Evolutionary conservation across 2,888 invertebrate genomes (phyloP).

Genomic region (Sphaerophoria rueppellii): DNA sequence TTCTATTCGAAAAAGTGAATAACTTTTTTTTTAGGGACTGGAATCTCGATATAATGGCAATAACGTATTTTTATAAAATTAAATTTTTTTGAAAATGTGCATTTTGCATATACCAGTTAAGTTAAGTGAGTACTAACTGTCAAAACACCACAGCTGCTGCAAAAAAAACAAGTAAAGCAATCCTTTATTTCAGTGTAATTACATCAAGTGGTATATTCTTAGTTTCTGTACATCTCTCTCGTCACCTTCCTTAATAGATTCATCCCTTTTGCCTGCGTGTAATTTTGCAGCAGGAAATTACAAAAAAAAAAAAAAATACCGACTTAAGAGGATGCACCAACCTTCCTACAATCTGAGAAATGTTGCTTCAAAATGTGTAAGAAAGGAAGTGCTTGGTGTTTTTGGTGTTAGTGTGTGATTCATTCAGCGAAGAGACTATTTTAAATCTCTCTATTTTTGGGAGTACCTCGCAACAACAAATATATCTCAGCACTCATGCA

Average conservation of each 20-base stretch:
- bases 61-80: too few species aligned
- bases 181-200: slow-evolving; percentile 4
- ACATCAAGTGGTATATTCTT: slow-evolving; percentile 26
- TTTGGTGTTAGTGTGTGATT: slow-evolving; percentile 28
- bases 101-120: too few species aligned
- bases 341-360: background rate
- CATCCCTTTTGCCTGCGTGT: background rate
- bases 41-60: too few species aligned
- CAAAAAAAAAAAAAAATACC: slow-evolving; percentile 23
- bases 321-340: background rate
- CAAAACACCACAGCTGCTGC: too few species aligned
- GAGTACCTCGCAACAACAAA: slow-evolving; percentile 27
- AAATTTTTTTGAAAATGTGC: too few species aligned
- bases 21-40: too few species aligned
- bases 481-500: background rate
- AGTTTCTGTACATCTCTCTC: slow-evolving; percentile 36
- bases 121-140: too few species aligned
- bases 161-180: too few species aligned
- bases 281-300: slow-evolving; percentile 42
- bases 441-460: slow-evolving; percentile 60
- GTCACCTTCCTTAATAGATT: slow-evolving; percentile 14
- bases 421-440: slow-evolving; percentile 50
- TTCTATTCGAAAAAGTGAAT: too few species aligned
- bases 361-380: background rate
- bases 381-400: slow-evolving; percentile 51